These are phyloP conservation scores for Geococcyx californianus DNA, from an alignment of 2,113 vertebrate species.

Conservation along the genomic window DNA sequence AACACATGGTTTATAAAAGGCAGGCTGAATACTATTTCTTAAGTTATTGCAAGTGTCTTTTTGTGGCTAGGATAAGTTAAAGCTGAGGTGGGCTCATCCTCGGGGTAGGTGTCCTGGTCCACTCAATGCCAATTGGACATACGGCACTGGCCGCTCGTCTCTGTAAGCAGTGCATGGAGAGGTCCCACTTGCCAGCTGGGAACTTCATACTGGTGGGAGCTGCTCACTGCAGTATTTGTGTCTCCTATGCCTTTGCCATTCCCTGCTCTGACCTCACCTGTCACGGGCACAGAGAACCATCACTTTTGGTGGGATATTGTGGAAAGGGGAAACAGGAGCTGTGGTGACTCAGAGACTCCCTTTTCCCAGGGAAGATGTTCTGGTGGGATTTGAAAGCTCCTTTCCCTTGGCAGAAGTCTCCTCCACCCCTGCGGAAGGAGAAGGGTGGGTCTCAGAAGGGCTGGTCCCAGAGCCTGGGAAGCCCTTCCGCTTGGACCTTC, in stretches of 20 bases:
- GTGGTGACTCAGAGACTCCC: neutral
- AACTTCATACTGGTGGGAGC: neutral
- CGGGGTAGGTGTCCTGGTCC: neutral
- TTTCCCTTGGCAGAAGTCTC: neutral
- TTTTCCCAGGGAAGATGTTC: neutral
- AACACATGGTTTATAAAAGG: neutral
- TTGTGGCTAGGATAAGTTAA: neutral
- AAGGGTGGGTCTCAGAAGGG: neutral
- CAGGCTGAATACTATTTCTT: neutral
- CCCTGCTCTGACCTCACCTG: neutral
- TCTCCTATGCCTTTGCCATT: neutral
- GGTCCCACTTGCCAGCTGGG: neutral
- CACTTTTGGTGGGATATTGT: neutral
- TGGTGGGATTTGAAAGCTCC: neutral
- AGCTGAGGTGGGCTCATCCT: neutral
- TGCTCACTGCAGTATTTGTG: neutral
- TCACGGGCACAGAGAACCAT: neutral
- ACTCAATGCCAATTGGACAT: rapidly evolving
- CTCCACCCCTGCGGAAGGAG: neutral
- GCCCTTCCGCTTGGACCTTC: rapidly evolving
- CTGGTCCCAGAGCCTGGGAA: neutral
- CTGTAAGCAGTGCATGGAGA: neutral
- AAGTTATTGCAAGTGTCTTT: neutral
- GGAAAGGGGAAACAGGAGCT: neutral
- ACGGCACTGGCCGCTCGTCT: neutral